Evolutionary conservation across 2,113 vertebrate genomes (phyloP).

Genomic region (Eulacestoma nigropectus): DNA sequence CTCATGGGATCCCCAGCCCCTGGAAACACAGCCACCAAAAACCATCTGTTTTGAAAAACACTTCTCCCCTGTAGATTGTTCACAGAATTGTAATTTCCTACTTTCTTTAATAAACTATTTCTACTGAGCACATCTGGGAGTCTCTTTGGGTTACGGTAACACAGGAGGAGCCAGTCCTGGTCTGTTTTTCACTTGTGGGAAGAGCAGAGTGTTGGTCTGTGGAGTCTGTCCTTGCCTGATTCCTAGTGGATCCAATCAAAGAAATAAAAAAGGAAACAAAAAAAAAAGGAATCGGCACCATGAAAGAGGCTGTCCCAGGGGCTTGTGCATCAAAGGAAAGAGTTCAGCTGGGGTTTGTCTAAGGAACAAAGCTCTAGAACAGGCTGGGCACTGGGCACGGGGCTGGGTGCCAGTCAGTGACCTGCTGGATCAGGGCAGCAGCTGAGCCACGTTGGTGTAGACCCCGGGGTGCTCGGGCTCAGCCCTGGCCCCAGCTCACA

Average conservation of each 20-base stretch:
- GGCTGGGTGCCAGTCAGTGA: no score
- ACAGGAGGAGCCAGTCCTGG: background rate
- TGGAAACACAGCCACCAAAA: background rate
- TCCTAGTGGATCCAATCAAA: background rate
- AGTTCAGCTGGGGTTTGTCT: no score
- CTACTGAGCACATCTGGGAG: background rate
- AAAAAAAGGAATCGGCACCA: background rate
- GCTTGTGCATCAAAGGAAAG: no score
- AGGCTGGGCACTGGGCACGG: no score
- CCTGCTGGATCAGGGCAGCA: no score
- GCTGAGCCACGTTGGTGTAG: no score
- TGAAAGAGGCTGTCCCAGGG: background rate
- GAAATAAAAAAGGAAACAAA: no score
- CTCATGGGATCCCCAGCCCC: background rate
- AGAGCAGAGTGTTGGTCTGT: background rate
- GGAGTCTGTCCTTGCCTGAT: background rate
- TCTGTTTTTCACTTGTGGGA: background rate
- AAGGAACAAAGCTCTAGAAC: no score
- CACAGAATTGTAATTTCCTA: background rate
- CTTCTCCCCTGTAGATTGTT: background rate
- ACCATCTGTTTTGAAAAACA: background rate
- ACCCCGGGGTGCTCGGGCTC: no score
- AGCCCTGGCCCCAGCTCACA: no score
- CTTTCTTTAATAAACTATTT: constrained; percentile 62
- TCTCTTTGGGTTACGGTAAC: background rate